A percentile compares a stretch with the other conserved stretches of the same genome.
Evolutionary conservation across 2,797 vertebrate species (phyloP).

Genomic region (Microchirus variegatus): DNA sequence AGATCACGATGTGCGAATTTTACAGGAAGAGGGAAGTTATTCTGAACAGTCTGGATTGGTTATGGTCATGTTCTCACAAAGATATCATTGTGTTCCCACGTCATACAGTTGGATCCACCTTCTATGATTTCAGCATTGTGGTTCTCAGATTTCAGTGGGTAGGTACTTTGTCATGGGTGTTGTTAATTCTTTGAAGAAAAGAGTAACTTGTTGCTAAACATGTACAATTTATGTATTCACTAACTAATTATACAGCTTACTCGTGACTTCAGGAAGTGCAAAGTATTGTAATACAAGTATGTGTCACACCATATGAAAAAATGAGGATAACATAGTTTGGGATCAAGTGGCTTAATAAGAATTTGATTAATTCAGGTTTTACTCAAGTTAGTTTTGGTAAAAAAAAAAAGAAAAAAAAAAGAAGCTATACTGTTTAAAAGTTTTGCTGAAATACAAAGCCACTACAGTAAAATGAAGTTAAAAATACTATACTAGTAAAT

Average conservation of each 20-base stretch:
- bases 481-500: conserved; percentile 34
- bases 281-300: conserved; percentile 39
- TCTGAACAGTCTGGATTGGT: conserved; percentile 14
- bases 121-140: conserved; percentile 19
- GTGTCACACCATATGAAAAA: conserved; percentile 9
- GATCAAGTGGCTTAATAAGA: not conserved
- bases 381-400: too few species aligned
- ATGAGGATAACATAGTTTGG: conserved; percentile 9
- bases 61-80: not conserved
- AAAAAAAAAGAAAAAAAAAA: not conserved
- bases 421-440: conserved; percentile 16
- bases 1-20: conserved; percentile 10
- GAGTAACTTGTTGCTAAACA: conserved; percentile 13
- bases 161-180: conserved; percentile 13
- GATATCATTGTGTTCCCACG: not conserved
- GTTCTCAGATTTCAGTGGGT: conserved; percentile 18
- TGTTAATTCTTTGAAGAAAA: conserved; percentile 20
- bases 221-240: conserved; percentile 22
- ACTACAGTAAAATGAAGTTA: conserved; percentile 4
- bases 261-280: conserved; percentile 43
- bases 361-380: too few species aligned
- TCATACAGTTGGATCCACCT: not conserved
- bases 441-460: conserved; percentile 1
- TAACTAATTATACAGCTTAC: conserved; percentile 27
- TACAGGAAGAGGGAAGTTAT: not conserved